These are phyloP conservation scores for Drosophila yakuba DNA, from an alignment of 1,140 invertebrate genomes.

Conservation along the genomic window DNA sequence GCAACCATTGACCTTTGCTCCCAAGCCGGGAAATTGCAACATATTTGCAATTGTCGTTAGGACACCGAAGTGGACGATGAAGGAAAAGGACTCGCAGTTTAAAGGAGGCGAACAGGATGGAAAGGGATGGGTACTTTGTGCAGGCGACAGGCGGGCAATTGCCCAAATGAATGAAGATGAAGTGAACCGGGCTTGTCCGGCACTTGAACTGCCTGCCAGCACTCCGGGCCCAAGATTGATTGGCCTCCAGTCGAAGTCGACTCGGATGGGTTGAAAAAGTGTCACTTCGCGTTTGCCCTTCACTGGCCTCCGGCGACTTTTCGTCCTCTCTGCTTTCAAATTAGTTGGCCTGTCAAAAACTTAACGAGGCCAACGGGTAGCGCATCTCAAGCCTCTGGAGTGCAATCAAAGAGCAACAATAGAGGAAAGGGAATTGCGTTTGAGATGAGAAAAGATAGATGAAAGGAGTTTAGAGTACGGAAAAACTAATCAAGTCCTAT, in stretches of 20 bases:
- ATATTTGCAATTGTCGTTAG: conserved; percentile 78
- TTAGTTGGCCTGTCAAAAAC: conserved; percentile 52
- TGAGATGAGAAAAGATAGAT: neutral
- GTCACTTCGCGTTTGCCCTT: conserved; percentile 44
- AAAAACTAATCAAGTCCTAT: conserved; percentile 1
- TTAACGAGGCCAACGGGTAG: conserved; percentile 32
- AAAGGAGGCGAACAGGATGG: conserved; percentile 1
- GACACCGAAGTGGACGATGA: conserved; percentile 19
- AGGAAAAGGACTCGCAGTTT: conserved; percentile 8
- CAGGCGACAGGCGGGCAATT: conserved; percentile 45
- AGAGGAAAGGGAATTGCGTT: neutral
- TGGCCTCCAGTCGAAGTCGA: conserved; percentile 29
- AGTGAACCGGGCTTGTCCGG: conserved; percentile 46
- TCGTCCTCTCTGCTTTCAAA: conserved; percentile 35
- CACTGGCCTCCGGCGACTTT: conserved; percentile 18
- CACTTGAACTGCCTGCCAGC: conserved; percentile 55
- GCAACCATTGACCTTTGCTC: conserved; percentile 27
- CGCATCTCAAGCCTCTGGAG: conserved; percentile 9
- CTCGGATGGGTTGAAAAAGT: conserved; percentile 27
- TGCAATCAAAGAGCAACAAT: conserved; percentile 45
- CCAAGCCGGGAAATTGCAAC: conserved; percentile 72
- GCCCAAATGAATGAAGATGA: conserved; percentile 79
- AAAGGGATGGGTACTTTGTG: conserved; percentile 9
- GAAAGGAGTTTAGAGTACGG: neutral
- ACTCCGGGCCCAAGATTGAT: conserved; percentile 51